Evolutionary conservation across 2,113 vertebrate species (phyloP), one percentile per base, ranked within the genome.

Genomic region (Lepidothrix coronata): DNA sequence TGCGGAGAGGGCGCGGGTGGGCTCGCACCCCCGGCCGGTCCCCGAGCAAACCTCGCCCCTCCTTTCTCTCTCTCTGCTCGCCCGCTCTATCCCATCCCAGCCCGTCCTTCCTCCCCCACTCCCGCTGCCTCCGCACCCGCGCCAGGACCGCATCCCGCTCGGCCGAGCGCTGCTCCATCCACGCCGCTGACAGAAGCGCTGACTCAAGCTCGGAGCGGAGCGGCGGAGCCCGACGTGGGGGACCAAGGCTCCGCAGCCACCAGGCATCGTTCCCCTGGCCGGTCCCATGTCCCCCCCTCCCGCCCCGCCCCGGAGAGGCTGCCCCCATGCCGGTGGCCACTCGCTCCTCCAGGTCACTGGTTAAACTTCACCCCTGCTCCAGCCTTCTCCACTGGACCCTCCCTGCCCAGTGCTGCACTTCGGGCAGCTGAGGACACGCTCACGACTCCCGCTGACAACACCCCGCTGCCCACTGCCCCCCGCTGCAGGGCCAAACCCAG

Each of bases 111-210:
- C 89, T 81, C 76, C 46, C 43, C 51, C 72, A 94, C 63, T 95
- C 35, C 82, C 67, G 41, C 70, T 97, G 91, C 97, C 97, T 98
- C 97, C 94, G 98, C 98, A 98, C 97, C 98, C 97, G 80, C 96
- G 20, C 97, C 98, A 97, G 98, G 96, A 97, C 97, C 98, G 93
- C 97, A 67, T 95, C 95, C 93, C 97, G 46, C 96, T 95, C 96
- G 88, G 97, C 97, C 98, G 97, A 98, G 98, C 98, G 94, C 97
- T 97, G 98, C 98, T 98, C 98, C 97, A 97, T 97, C 98, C 98
- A 98, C 97, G 96, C 97, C 97, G 98, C 98, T 97, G 97, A 97
- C 98, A 98, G 98, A 98, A 98, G 97, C 98, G 98, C 98, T 98
- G 98, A 98, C 98, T 99, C 98, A 98, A 98, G 78, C 91, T 21